Evolutionary conservation across 2,797 vertebrate genomes (phyloP).

Genomic region (Macropus fuliginosus): DNA sequence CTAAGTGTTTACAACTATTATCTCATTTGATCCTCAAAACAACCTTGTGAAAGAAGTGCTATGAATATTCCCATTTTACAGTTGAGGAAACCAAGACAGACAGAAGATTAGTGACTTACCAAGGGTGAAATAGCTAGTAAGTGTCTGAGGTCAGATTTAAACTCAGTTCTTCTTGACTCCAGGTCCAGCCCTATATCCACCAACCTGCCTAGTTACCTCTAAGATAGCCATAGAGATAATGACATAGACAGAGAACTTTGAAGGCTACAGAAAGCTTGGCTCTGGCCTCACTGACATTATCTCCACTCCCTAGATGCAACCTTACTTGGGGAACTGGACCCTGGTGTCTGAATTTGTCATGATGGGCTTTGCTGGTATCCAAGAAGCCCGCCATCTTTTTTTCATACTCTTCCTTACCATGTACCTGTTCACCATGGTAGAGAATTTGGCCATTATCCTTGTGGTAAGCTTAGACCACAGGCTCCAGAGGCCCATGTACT

Average conservation of each 20-base stretch:
- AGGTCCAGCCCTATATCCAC: no score
- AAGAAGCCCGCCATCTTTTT: constrained; percentile 17
- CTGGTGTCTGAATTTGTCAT: constrained; percentile 67
- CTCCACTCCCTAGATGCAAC: constrained; percentile 20
- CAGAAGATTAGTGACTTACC: neutral
- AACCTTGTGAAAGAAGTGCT: neutral
- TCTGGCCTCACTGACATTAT: neutral
- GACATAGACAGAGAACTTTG: neutral
- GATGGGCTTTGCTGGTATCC: constrained; percentile 56
- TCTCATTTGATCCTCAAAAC: neutral
- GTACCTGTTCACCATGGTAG: constrained; percentile 72
- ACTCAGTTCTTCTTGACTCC: neutral
- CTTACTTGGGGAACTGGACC: constrained; percentile 35
- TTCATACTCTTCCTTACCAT: constrained; percentile 64
- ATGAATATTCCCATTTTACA: neutral
- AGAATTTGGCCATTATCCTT: constrained; percentile 74
- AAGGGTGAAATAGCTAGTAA: neutral
- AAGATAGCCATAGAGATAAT: neutral
- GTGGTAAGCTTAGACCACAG: constrained; percentile 59
- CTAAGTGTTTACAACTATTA: neutral
- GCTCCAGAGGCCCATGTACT: constrained; percentile 73
- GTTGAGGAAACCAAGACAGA: neutral
- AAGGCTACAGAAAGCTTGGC: neutral
- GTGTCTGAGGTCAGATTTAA: neutral
- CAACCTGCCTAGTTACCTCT: neutral